Conservation (phyloP, 1,140 invertebrate species). For the Penaeus indicus region DNA sequence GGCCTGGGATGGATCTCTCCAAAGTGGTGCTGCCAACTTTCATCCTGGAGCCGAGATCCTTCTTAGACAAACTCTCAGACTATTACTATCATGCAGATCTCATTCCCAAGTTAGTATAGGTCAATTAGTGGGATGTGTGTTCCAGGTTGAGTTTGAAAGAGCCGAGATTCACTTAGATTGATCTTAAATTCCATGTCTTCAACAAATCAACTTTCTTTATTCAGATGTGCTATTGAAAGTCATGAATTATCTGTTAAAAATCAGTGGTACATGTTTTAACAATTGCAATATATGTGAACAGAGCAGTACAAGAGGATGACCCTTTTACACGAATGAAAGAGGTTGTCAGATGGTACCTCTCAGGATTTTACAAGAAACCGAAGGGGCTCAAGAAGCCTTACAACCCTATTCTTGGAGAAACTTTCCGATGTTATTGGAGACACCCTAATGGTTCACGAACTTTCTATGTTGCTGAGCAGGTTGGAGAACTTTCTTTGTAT, state of each 20-base stretch:
- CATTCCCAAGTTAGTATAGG: conserved; percentile 81
- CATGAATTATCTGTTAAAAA: not conserved
- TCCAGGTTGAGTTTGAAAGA: no score
- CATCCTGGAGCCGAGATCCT: conserved; percentile 89
- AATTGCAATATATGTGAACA: conserved; percentile 69
- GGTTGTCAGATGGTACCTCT: conserved; percentile 91
- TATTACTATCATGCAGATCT: conserved; percentile 95
- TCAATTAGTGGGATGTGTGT: not conserved
- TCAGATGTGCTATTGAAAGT: no score
- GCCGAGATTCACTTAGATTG: not conserved
- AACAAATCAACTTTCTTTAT: no score
- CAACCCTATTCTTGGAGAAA: conserved; percentile 93
- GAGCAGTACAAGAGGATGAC: conserved; percentile 87
- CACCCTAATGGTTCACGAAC: conserved; percentile 88
- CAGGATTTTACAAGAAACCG: conserved; percentile 88
- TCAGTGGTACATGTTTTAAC: no score
- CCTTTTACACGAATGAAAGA: conserved; percentile 91
- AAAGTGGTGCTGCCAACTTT: conserved; percentile 77
- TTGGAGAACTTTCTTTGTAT: conserved; percentile 69
- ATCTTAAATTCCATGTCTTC: no score
- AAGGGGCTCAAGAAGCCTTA: conserved; percentile 96
- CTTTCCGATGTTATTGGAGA: conserved; percentile 91
- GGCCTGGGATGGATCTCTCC: conserved; percentile 96
- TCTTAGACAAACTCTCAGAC: conserved; percentile 92
- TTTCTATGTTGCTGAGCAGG: conserved; percentile 94